Evolutionary conservation across 2,797 vertebrate species (phyloP), one percentile per base, ranked within the genome.

Genomic region (Sebastes itinus): DNA sequence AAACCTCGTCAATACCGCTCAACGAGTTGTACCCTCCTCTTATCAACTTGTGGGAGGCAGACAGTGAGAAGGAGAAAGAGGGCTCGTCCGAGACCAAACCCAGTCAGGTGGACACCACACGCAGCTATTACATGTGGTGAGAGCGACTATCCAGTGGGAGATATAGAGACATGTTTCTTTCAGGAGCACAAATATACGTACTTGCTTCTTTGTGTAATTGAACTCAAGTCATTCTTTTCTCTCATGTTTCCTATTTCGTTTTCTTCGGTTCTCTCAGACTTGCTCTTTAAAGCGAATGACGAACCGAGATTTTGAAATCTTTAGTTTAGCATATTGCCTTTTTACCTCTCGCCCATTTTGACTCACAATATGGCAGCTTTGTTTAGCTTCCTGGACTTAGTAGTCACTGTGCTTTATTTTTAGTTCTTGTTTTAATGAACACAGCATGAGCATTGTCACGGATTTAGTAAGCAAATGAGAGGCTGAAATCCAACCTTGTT

Each of bases 61-160:
- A 99, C 93, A 96, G 95, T 32, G 98, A 99, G 88, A 99, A 99
- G 81, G 98, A 99, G 85, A 99, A 99, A 84, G 98, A 99, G 12
- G 95, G 96, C 20, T 94, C 96, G n/a, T 93, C 96, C 1, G 98
- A 99, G 89, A 92, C 93, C 89, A 99, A 98, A 95, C 94, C 96
- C 1, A 96, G 95, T 87, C 98, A 98, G 91, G 98, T 99, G 9
- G 98, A 99, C 96, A 99, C 98, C 64, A 97, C 98, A 89, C 97
- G 98, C 94, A 99, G 98, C 96, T 99, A 99, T 89, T 99, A 99
- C 95, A 98, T 99, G 98, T 99, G 98, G 98, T 99, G 95, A 99
- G 89, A 78, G 81, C 93, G 30, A 42, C 60, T 42, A 25, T 69
- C 52, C 73, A 55, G 46, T 11, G 22, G 74, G 74, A 74, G 38